These are phyloP conservation scores for Hirundo rustica DNA, from an alignment of 2,797 vertebrate species.

Conservation along the genomic window DNA sequence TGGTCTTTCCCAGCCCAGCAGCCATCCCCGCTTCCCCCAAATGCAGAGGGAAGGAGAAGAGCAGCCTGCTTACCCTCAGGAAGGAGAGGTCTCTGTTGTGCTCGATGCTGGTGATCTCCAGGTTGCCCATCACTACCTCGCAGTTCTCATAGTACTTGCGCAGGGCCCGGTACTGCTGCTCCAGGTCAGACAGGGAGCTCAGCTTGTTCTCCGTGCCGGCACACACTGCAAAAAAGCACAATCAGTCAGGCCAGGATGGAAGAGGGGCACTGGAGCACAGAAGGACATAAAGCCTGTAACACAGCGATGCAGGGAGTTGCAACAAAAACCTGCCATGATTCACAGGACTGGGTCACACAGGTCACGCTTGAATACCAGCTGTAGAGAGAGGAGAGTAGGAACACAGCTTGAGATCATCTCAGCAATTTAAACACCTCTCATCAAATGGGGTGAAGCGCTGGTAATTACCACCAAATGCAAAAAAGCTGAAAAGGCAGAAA, in stretches of 20 bases:
- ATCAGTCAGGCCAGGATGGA: neutral
- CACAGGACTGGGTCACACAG: neutral
- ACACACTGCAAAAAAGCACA: constrained; percentile 82
- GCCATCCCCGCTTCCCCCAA: neutral
- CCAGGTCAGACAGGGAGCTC: constrained; percentile 95
- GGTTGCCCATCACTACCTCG: constrained; percentile 97
- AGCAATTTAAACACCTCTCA: neutral
- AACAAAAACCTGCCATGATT: neutral
- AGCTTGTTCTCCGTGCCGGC: constrained; percentile 96
- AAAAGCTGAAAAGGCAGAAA: neutral
- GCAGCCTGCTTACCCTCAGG: constrained; percentile 83
- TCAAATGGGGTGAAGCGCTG: neutral
- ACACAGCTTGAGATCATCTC: neutral
- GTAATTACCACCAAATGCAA: neutral
- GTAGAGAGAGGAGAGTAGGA: accelerated
- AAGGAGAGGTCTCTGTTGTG: constrained; percentile 94
- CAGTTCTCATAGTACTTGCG: constrained; percentile 98
- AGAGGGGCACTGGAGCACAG: neutral
- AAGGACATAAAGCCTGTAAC: neutral
- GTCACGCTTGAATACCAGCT: neutral
- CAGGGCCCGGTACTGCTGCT: constrained; percentile 94
- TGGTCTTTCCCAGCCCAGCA: neutral
- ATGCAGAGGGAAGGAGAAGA: neutral
- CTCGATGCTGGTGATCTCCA: constrained; percentile 98
- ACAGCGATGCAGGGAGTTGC: neutral